phyloP scores from a whole-genome alignment of 2,797 vertebrate species.

The Danio albolineatus region DNA sequence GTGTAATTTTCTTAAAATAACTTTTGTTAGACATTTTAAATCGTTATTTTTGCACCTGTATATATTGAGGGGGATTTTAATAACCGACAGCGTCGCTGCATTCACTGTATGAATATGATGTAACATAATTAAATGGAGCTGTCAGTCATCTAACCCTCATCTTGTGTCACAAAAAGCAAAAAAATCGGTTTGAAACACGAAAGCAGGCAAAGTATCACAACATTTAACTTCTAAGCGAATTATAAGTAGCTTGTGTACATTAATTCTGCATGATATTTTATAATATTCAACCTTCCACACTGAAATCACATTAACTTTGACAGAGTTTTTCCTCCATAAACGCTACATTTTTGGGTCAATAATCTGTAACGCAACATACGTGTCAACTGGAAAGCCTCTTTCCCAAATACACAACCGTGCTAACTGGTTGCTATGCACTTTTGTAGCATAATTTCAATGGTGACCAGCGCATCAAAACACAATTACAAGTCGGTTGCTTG shows the following conservation, averaged over 20 bases:
- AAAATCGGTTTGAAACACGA: background rate
- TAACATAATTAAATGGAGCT: background rate
- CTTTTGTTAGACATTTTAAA: background rate
- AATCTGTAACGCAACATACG: constrained; percentile 9
- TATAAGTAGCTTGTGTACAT: too few species aligned
- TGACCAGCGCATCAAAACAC: background rate
- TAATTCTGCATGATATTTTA: background rate
- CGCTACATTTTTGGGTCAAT: background rate
- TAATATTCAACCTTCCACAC: background rate
- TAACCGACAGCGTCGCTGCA: background rate
- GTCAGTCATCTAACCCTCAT: background rate
- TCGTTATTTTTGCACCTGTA: background rate
- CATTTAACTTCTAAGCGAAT: background rate
- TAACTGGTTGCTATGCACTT: constrained; percentile 30
- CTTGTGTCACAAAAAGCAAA: background rate
- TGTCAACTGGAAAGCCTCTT: constrained; percentile 19
- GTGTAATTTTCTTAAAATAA: background rate
- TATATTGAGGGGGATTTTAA: background rate
- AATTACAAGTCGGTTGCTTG: background rate
- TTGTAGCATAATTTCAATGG: background rate
- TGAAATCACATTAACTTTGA: background rate
- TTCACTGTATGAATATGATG: background rate
- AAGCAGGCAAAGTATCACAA: fast-evolving
- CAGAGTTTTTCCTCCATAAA: background rate
- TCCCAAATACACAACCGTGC: constrained; percentile 2